A percentile compares a stretch with the other conserved stretches of the same genome.
Conservation (phyloP, 2,888 invertebrate genomes). For the Callyntrura sp. region DNA sequence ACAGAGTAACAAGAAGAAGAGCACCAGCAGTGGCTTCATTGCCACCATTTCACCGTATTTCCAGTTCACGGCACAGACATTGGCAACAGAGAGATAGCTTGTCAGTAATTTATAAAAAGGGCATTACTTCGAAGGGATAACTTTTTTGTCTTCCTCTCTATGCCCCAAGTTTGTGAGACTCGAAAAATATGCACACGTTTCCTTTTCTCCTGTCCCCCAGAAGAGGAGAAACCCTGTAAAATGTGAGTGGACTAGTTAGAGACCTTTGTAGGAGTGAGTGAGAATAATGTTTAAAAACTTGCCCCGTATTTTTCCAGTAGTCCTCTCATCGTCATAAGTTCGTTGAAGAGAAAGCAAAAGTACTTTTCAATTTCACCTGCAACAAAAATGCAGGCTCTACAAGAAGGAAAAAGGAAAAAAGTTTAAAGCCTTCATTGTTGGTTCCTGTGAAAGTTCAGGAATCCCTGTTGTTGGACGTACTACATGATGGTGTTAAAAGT, state of each 20-base stretch:
- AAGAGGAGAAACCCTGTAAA: constrained; percentile 10
- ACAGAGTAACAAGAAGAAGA: constrained; percentile 16
- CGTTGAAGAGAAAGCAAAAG: constrained; percentile 1
- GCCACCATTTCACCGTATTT: constrained; percentile 31
- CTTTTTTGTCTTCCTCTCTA: constrained; percentile 34
- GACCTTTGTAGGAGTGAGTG: not conserved
- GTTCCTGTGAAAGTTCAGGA: constrained; percentile 59
- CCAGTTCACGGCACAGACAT: not conserved
- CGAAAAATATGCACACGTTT: constrained; percentile 6
- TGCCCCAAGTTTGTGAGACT: constrained; percentile 7
- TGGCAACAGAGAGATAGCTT: constrained; percentile 1
- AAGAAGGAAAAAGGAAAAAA: constrained; percentile 35
- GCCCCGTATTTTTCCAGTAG: constrained; percentile 16
- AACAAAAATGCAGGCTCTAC: constrained; percentile 10
- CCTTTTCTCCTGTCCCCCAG: not conserved
- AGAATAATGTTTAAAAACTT: constrained; percentile 24
- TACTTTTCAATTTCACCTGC: constrained; percentile 36
- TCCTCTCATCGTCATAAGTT: constrained; percentile 1
- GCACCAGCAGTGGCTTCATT: constrained; percentile 34
- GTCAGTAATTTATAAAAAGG: constrained; percentile 30
- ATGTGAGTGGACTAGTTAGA: constrained; percentile 9
- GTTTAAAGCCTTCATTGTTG: constrained; percentile 56
- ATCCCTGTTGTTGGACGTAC: constrained; percentile 19
- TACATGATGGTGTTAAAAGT: not conserved
- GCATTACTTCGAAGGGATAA: not conserved